phyloP scores from a whole-genome alignment of 2,797 vertebrate species.

The Balearica regulorum region DNA sequence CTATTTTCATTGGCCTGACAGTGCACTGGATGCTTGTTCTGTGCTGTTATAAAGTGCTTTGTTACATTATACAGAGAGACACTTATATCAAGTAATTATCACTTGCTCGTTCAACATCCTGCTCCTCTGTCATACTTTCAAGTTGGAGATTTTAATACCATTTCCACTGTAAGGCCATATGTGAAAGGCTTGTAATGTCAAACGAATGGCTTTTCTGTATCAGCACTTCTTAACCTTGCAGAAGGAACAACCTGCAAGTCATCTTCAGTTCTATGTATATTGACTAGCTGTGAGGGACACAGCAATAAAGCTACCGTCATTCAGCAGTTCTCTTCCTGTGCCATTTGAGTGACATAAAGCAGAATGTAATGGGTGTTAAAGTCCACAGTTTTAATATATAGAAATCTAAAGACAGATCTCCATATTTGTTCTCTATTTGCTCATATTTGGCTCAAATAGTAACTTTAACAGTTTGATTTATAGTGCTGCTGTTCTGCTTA shows the following conservation, averaged over 20 bases:
- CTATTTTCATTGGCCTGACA: background rate
- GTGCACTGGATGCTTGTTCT: background rate
- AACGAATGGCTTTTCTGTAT: background rate
- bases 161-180: background rate
- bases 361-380: background rate
- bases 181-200: background rate
- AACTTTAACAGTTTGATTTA: slow-evolving; percentile 69
- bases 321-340: background rate
- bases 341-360: background rate
- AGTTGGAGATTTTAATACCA: background rate
- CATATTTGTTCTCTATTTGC: slow-evolving; percentile 13
- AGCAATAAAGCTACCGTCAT: background rate
- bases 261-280: background rate
- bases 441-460: slow-evolving; percentile 8
- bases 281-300: background rate
- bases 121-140: background rate
- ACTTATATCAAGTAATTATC: background rate
- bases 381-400: background rate
- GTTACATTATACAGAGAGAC: background rate
- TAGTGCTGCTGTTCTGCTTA: slow-evolving; percentile 51
- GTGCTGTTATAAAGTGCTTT: background rate
- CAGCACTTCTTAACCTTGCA: background rate
- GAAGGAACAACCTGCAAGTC: background rate
- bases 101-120: background rate
- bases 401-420: background rate